Base-by-base conservation (phyloP, 2,888 invertebrate species). In the Dyspetes luteomarginatus region DNA sequence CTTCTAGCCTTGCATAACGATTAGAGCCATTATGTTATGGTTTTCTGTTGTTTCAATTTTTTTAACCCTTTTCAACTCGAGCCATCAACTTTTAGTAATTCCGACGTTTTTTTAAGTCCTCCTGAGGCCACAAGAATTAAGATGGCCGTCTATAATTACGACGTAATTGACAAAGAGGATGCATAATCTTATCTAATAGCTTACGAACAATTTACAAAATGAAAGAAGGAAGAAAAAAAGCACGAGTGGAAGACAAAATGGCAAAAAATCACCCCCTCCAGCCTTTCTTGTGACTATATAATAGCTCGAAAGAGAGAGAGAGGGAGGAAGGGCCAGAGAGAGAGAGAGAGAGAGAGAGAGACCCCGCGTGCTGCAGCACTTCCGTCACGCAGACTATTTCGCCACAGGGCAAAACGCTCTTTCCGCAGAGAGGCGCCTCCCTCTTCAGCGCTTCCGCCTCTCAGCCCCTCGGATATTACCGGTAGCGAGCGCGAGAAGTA, bases 261-360 rank as follows among this genome's bases (percentile, higher is more conserved):
- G n/a, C n/a, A 84, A 82, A 79, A 79, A 84, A 84, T 82, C 78
- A 78, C 65, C 80, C 80, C 62, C 12, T 52, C 26, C 52, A 75
- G 75, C 68, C 64, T 71, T 52, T 45, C 36, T 45, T 45, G 9
- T 24, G 43, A 17, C 58, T 26, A 45, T 36, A 22, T 36, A 36
- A 36, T 36, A 7, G 36, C 36, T 7, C 36, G 36, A 12, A 12
- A 36, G 12, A 12, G 12, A 36, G 12, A 3, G 12, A 4, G 4
- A 36, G 36, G 5, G 28, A 28, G 28, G 28, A 9, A 30, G 30
- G 9, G 30, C n/a, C n/a, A 30, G 30, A 30, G 30, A 36, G 36
- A 48, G 15, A 15, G 71, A 30, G 71, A 48, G 60, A 41, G 41
- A 41, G 41, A 19, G 43, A 52, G 62, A 60, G n/a, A 22, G 62